These are phyloP conservation scores for Ophion ellenae DNA, from an alignment of 2,888 invertebrate genomes.

Conservation along the genomic window DNA sequence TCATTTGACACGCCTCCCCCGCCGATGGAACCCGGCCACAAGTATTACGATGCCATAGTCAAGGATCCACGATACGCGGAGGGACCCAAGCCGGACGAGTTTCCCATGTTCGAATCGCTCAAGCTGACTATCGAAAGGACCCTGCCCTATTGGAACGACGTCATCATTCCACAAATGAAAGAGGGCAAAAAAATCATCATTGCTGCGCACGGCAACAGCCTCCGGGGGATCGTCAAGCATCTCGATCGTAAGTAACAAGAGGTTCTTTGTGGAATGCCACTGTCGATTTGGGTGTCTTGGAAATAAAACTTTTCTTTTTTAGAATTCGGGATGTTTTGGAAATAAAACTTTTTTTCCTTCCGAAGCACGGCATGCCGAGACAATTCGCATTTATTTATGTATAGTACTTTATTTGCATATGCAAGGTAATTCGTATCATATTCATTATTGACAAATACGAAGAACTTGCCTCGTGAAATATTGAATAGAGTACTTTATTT, in stretches of 20 bases:
- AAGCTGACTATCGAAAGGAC: slow-evolving; percentile 93
- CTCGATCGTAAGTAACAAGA: slow-evolving; percentile 88
- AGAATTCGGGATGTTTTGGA: neutral
- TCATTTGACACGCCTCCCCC: slow-evolving; percentile 94
- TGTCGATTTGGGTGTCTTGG: neutral
- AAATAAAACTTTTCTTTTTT: neutral
- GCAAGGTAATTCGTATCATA: neutral
- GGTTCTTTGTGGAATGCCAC: neutral
- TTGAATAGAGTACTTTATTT: no score
- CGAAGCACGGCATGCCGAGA: no score
- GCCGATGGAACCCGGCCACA: slow-evolving; percentile 90
- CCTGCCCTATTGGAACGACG: slow-evolving; percentile 94
- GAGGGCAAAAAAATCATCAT: slow-evolving; percentile 92
- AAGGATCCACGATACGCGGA: slow-evolving; percentile 90
- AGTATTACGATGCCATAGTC: slow-evolving; percentile 90
- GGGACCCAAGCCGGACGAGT: slow-evolving; percentile 90
- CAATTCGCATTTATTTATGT: no score
- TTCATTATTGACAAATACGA: no score
- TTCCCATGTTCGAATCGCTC: slow-evolving; percentile 93
- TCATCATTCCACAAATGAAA: slow-evolving; percentile 92
- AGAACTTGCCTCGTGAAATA: no score
- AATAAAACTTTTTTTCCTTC: neutral
- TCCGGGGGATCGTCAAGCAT: slow-evolving; percentile 94
- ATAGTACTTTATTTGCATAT: no score
- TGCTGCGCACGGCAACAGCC: slow-evolving; percentile 94